phyloP scores from a whole-genome alignment of 2,797 vertebrate species.

The Lepilemur septentrionalis region DNA sequence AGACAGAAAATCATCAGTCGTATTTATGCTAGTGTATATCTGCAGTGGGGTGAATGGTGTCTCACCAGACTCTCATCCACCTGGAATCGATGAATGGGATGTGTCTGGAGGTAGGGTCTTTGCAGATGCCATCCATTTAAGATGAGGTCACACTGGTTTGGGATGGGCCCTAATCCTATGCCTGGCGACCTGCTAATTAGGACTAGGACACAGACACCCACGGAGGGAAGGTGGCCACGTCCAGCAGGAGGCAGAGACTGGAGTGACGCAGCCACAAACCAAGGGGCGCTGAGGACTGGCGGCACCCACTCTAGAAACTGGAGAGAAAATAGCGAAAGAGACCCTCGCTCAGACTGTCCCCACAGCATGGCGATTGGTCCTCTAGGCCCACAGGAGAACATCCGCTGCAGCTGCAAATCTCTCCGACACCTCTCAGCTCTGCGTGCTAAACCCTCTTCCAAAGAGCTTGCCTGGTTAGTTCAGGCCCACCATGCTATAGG shows the following conservation, averaged over 20 bases:
- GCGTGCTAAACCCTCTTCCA: background rate
- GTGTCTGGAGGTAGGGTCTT: background rate
- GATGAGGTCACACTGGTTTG: background rate
- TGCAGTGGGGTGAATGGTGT: background rate
- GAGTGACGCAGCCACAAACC: background rate
- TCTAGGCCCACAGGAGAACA: too few relatives aligned
- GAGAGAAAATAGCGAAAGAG: background rate
- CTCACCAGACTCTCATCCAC: background rate
- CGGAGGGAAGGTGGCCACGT: background rate
- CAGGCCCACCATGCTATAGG: background rate
- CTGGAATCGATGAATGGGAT: background rate
- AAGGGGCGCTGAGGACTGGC: background rate
- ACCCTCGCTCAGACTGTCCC: background rate
- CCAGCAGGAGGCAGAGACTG: background rate
- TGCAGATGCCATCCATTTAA: background rate
- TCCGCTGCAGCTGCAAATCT: background rate
- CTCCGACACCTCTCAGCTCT: background rate
- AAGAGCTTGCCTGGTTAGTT: background rate
- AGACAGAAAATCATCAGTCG: background rate
- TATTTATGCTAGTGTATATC: background rate
- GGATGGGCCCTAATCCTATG: background rate
- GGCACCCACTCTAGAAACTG: background rate
- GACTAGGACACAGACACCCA: background rate
- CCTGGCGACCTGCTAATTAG: background rate
- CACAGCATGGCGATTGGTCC: background rate